These are phyloP conservation scores for Vidua macroura DNA, from an alignment of 2,113 vertebrate species.

Conservation along the genomic window DNA sequence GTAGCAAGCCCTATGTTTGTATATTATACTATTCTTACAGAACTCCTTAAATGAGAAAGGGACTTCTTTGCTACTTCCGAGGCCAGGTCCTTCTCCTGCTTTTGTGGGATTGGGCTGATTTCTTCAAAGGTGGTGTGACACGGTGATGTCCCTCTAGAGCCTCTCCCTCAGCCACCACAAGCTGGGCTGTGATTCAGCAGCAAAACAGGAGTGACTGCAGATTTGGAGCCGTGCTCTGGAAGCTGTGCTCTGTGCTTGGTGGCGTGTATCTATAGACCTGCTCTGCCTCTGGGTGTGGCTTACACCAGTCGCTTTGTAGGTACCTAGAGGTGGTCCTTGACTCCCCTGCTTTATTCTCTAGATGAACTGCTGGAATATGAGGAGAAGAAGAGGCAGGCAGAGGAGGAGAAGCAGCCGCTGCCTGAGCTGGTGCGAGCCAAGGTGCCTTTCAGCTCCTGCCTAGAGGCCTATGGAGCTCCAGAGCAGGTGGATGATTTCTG, in stretches of 20 bases:
- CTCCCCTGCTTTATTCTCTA: slow-evolving; percentile 54
- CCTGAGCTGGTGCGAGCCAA: slow-evolving; percentile 87
- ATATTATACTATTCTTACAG: neutral
- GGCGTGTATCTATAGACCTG: neutral
- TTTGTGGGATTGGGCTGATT: neutral
- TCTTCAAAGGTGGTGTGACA: neutral
- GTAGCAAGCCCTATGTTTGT: neutral
- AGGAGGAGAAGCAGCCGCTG: slow-evolving; percentile 81
- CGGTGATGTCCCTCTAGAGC: neutral
- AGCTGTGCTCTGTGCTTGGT: neutral
- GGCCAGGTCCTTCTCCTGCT: neutral
- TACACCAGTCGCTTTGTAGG: neutral
- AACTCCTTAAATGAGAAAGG: neutral
- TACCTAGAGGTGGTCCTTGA: neutral
- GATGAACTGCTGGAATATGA: slow-evolving; percentile 94
- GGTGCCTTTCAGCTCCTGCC: slow-evolving; percentile 93
- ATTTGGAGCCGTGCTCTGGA: neutral
- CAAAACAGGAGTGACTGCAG: neutral
- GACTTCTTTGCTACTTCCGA: neutral
- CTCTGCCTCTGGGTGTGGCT: neutral
- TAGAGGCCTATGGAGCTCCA: slow-evolving; percentile 91
- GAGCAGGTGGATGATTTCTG: slow-evolving; percentile 98
- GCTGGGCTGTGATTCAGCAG: neutral
- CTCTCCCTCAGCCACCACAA: neutral
- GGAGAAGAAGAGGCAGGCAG: slow-evolving; percentile 88